Evolutionary conservation across 1,140 invertebrate species (phyloP), one percentile per base, ranked within the genome.

Genomic region (Apolygus lucorum): DNA sequence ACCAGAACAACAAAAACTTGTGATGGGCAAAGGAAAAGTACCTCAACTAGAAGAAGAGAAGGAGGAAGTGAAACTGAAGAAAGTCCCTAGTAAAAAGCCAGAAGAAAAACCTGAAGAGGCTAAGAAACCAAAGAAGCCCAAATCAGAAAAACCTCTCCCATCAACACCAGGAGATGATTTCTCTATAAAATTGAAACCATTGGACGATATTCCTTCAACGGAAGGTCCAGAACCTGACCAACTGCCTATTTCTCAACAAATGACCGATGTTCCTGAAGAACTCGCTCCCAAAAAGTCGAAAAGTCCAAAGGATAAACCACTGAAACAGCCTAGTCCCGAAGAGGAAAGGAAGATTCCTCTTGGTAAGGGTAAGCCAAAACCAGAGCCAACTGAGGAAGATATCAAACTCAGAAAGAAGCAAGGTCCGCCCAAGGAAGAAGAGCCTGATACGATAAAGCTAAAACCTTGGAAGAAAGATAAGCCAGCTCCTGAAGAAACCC

Each of bases 371-470:
- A 76, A 79, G 68, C 76, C 81, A 66, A 75, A 78, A 67, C 72
- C 75, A n/a, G 68, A 75, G 67, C 73, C 77, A 49, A 71, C 74
- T 68, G 73, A 79, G 63, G 76, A 80, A 73, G 76, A 80, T 72
- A 75, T 82, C 2, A 74, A 76, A 72, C 77, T 76, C 14, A 82
- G 80, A 69, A 79, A 79, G 67, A 78, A 82, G 54, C 78, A 75
- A 79, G 78, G 72, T 71, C 76, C 70, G 67, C 73, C 72, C 21
- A 74, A 76, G 49, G 75, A 76, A 54, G 76, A 75, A 68, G 42
- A 73, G 25, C 73, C 74, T 1, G 75, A 78, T 74, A 65, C 71
- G 72, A 72, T 77, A 13, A 72, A 68, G 66, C 68, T 73, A 63
- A 76, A 75, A 72, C 74, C 74, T 29, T 69, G 73, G 74, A 72